Evolutionary conservation across 1,140 invertebrate species (phyloP).

Genomic region (Akabosia matsudoensis): DNA sequence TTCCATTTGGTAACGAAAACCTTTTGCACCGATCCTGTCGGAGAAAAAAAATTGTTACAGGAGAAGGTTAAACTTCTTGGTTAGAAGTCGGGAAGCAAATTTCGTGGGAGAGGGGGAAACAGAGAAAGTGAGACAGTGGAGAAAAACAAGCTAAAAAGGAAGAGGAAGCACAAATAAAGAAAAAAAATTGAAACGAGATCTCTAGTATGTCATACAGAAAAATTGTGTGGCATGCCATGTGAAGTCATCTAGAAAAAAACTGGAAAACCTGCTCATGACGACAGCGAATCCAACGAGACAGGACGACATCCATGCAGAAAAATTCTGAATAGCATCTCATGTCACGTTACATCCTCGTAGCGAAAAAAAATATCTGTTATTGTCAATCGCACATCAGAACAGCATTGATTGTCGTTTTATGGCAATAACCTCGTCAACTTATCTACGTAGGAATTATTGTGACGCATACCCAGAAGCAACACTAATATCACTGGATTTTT

Average conservation of each 20-base stretch:
- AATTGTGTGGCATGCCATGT: neutral
- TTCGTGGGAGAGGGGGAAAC: neutral
- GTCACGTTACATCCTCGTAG: neutral
- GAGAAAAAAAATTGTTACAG: neutral
- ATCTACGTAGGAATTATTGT: too few relatives aligned
- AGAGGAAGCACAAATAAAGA: neutral
- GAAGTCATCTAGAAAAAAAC: constrained; percentile 21
- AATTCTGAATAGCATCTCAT: neutral
- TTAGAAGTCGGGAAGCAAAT: neutral
- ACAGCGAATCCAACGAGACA: too few relatives aligned
- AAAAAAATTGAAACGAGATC: neutral
- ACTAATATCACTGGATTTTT: too few relatives aligned
- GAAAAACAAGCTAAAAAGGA: neutral
- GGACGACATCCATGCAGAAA: neutral
- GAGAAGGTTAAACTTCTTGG: neutral
- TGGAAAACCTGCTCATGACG: neutral
- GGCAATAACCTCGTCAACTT: too few relatives aligned
- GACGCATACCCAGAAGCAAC: too few relatives aligned
- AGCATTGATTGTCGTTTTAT: too few relatives aligned
- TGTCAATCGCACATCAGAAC: neutral
- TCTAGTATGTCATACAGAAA: constrained; percentile 3
- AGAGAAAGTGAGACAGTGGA: neutral
- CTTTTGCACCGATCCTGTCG: too few relatives aligned
- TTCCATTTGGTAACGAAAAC: too few relatives aligned
- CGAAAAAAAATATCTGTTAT: neutral